Evolutionary conservation across 2,113 vertebrate genomes (phyloP), one percentile per base, ranked within the genome.

Genomic region (Nymphicus hollandicus): DNA sequence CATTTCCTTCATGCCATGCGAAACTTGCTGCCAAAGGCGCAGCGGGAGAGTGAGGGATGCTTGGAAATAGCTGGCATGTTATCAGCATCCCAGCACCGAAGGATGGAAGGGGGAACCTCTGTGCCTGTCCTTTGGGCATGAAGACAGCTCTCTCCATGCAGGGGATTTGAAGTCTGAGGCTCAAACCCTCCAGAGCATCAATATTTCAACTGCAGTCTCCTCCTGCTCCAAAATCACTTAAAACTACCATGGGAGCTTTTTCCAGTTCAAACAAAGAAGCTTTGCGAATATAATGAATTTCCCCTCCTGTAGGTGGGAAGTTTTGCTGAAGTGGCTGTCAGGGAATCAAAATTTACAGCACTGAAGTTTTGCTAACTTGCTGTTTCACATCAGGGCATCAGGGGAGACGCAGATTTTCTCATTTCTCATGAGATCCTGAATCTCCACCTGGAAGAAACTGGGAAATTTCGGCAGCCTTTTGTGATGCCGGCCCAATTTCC

Each of bases 271-370:
- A 93, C 29, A 88, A 96, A 92, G 65, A 79, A 79, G 17, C 35
- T 86, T 44, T 63, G 56, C 47, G 81, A 94, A 39, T 58, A 55
- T 43, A 83, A 89, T 4, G 28, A 66, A 68, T 84, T 88, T 55
- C 17, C 17, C 17, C 4, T 6, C 49, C 27, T 35, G 72, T 50
- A 80, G 65, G 61, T 81, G 65, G 55, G 50, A 92, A 71, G 43
- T n/a, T 93, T 81, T 91, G 37, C 69, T 93, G n/a, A 94, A 94
- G 46, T 44, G 43, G 17, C 33, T 96, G 86, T 88, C 88, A 86
- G 41, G 35, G 71, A 93, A 93, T 78, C 41, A 86, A 78, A 95
- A 96, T 86, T 88, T 89, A 90, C 91, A 91, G 80, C 50, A 70
- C 69, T 90, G 79, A 93, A 77, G 44, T 86, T 93, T 88, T 79